Conservation (phyloP, 2,797 vertebrate species). For the Phylloscopus collybita region DNA sequence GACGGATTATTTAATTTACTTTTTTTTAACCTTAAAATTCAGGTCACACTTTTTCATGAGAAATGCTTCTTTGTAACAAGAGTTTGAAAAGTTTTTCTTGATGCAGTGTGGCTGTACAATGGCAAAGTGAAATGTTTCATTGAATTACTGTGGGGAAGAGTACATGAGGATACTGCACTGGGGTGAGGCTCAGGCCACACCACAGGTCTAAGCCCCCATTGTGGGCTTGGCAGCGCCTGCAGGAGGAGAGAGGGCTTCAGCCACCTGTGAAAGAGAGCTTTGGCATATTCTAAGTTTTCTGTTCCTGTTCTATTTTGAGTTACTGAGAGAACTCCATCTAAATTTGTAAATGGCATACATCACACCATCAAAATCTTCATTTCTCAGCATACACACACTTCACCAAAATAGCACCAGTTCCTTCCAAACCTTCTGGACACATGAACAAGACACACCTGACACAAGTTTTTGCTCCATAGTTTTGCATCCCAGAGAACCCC, state of each 20-base stretch:
- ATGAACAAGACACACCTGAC: background rate
- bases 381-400: background rate
- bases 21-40: constrained; percentile 45
- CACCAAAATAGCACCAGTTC: background rate
- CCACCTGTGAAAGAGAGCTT: background rate
- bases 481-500: background rate
- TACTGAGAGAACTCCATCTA: background rate
- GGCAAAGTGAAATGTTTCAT: background rate
- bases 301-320: background rate
- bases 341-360: background rate
- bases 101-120: background rate
- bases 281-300: background rate
- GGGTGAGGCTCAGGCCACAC: background rate
- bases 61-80: background rate
- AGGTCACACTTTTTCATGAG: background rate
- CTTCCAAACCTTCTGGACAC: background rate
- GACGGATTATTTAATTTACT: background rate
- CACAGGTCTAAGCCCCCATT: background rate
- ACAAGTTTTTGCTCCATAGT: background rate
- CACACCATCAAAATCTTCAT: background rate
- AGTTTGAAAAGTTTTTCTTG: background rate
- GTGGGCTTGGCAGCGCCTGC: background rate
- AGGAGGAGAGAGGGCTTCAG: background rate
- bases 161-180: background rate
- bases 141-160: background rate